Conservation (phyloP, 2,797 vertebrate genomes). For the Podargus strigoides region DNA sequence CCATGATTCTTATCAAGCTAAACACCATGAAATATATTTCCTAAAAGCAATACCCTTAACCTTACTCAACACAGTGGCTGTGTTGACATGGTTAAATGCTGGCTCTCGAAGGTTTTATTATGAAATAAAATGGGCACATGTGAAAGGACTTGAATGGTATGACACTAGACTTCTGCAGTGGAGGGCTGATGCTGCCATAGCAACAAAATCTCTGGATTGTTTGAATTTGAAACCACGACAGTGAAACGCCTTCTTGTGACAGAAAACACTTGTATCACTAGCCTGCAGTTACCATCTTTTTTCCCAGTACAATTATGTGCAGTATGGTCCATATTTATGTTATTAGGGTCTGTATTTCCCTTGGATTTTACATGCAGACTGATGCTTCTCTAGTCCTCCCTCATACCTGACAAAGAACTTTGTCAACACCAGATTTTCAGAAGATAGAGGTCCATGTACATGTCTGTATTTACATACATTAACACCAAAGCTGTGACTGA, state of each 20-base stretch:
- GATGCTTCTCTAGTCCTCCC: neutral
- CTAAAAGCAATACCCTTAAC: neutral
- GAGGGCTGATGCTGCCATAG: slow-evolving; percentile 30
- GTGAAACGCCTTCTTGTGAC: neutral
- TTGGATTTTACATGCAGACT: neutral
- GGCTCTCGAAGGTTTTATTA: neutral
- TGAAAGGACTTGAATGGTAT: neutral
- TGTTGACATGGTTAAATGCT: neutral
- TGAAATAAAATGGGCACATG: neutral
- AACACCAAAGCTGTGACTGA: neutral
- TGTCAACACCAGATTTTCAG: neutral
- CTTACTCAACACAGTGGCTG: neutral
- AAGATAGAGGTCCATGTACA: neutral
- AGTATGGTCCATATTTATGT: neutral
- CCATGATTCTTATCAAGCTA: neutral
- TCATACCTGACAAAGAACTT: neutral
- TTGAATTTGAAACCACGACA: neutral
- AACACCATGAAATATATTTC: neutral
- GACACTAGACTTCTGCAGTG: neutral
- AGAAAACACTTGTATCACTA: neutral
- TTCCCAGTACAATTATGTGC: neutral
- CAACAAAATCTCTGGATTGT: neutral
- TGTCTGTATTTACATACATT: neutral
- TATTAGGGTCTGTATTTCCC: neutral
- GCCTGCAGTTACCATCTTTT: neutral